Evolutionary conservation across 2,888 invertebrate species (phyloP).

Genomic region (Halocaridina rubra): DNA sequence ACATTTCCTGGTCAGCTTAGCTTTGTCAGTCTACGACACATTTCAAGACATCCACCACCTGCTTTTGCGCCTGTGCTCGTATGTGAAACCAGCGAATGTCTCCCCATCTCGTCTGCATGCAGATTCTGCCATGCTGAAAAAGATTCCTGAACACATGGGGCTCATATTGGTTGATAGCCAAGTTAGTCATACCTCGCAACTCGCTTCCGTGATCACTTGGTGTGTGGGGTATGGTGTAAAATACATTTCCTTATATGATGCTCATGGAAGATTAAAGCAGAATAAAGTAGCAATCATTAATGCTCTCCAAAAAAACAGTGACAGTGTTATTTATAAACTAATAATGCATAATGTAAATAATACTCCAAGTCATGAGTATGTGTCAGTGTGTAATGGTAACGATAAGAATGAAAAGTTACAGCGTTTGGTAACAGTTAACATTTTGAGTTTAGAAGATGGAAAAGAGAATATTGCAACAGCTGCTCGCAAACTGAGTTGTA

Average conservation of each 20-base stretch:
- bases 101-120: constrained; percentile 7
- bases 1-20: constrained; percentile 45
- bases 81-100: not conserved
- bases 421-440: not conserved
- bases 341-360: not conserved
- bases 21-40: constrained; percentile 30
- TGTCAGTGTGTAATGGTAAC: not conserved
- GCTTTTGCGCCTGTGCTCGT: not conserved
- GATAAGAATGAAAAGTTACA: not conserved
- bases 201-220: constrained; percentile 12
- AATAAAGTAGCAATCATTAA: not conserved
- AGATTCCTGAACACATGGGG: constrained; percentile 23
- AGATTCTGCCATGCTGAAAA: constrained; percentile 20
- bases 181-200: not conserved
- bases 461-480: not conserved
- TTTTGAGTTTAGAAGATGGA: constrained; percentile 28
- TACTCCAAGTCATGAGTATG: not conserved
- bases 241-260: constrained; percentile 12
- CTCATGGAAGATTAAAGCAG: not conserved
- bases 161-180: not conserved
- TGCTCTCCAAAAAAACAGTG: not conserved
- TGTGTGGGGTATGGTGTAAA: constrained; percentile 15
- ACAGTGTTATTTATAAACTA: not conserved
- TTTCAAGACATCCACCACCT: not conserved
- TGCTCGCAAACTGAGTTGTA: not conserved